Evolutionary conservation across 1,140 invertebrate genomes (phyloP).

Genomic region (Trachymyrmex cornetzi): DNA sequence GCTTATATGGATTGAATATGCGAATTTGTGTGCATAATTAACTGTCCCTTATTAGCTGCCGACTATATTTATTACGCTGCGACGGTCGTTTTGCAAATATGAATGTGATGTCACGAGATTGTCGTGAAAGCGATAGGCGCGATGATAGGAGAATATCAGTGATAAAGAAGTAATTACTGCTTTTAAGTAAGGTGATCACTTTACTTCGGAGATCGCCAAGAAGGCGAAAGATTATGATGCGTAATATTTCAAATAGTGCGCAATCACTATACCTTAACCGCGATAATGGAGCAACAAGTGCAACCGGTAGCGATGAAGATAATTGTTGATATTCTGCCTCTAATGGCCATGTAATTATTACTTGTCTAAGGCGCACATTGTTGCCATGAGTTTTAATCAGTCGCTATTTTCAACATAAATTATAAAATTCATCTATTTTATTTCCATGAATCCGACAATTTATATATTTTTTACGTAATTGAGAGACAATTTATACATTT

Average conservation of each 20-base stretch:
- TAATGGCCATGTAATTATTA: constrained; percentile 15
- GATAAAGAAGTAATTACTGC: constrained; percentile 32
- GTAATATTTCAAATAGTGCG: constrained; percentile 25
- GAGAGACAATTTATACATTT: neutral
- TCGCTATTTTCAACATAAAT: neutral
- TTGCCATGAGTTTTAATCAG: neutral
- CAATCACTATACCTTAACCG: constrained; percentile 20
- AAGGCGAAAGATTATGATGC: neutral
- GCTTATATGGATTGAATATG: constrained; percentile 69
- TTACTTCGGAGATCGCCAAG: constrained; percentile 11
- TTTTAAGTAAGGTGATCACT: constrained; percentile 24
- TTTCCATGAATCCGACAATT: neutral
- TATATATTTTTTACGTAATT: neutral
- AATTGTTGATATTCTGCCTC: neutral
- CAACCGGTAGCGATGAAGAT: neutral
- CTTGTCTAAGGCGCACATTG: neutral
- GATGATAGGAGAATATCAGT: constrained; percentile 20
- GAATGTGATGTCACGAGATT: constrained; percentile 11
- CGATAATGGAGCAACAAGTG: constrained; percentile 31
- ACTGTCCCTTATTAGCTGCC: constrained; percentile 60
- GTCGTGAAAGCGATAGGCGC: constrained; percentile 11
- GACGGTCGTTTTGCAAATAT: constrained; percentile 1
- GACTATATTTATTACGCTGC: constrained; percentile 66
- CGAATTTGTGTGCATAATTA: constrained; percentile 73
- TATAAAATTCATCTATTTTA: neutral